Base-by-base conservation (phyloP, 2,888 invertebrate species). In the Tetropium fuscum region DNA sequence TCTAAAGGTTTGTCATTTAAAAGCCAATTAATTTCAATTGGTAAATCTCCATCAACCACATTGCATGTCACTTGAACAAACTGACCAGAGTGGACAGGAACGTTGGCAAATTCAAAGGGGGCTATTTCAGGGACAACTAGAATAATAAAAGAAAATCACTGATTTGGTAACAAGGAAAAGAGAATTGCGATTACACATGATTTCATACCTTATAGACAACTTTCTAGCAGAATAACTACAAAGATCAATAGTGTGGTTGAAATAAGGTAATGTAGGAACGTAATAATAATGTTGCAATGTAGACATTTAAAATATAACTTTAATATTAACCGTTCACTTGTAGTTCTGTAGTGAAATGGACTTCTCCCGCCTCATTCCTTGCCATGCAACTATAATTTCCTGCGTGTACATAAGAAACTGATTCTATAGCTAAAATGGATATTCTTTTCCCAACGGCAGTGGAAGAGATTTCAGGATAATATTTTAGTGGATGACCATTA, bases 381-480 rank as follows among this genome's bases (percentile, higher is more conserved):
- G 91, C 92, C 74, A 87, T 85, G 81, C 93, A 93, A 61, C 88
- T 87, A 80, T 92, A 93, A 72, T 87, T 88, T 71, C 92, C 93
- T 70, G 89, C 87, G 80, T 92, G 91, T 64, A 83, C 85, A 32
- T 87, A 86, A 55, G 86, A 85, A 34, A 90, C 88, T 3, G 87
- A 85, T 72, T 89, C 88, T 66, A 91, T 88, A 64, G 86, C 87
- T 55, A 92, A 81, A 54, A 88, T 80, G 64, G 88, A 83, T 65
- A 84, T 83, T 86, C 81, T 68, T 69, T 73, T 76, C 25, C 81
- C 80, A 40, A 79, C 71, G 54, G 73, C 69, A 3, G 78, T 67
- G 3, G 73, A 66, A 0, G 77, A 69, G 11, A 80, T 69, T 66
- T 78, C 79, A 2, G 73, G 74, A 54, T 73, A 76, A n/a, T 58